These are phyloP conservation scores for Smutsia gigantea DNA, from an alignment of 2,797 vertebrate genomes.

Conservation along the genomic window DNA sequence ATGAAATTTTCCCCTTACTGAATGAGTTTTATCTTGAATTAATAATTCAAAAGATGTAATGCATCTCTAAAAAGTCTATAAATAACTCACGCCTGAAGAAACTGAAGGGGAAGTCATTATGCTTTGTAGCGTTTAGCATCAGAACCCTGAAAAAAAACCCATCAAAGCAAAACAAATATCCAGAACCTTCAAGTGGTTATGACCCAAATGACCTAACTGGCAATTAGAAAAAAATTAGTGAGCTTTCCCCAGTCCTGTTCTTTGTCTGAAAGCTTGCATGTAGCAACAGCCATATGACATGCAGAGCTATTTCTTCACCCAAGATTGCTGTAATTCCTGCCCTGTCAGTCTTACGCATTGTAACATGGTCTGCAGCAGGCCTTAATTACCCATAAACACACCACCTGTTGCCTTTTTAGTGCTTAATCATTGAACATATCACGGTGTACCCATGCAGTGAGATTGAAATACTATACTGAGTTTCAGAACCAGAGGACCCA, in stretches of 20 bases:
- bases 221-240: slow-evolving; percentile 36
- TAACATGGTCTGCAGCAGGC: slow-evolving; percentile 31
- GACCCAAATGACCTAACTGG: slow-evolving; percentile 28
- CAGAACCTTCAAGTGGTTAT: neutral
- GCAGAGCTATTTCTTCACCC: neutral
- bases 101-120: slow-evolving; percentile 53
- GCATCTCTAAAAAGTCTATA: slow-evolving; percentile 50
- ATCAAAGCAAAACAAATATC: neutral
- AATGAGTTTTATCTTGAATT: slow-evolving; percentile 58
- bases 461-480: slow-evolving; percentile 34
- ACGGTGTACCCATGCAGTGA: slow-evolving; percentile 39
- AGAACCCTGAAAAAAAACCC: neutral
- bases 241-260: neutral
- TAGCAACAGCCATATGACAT: neutral
- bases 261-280: slow-evolving; percentile 23
- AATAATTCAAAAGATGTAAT: slow-evolving; percentile 63
- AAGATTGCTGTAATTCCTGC: neutral
- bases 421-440: slow-evolving; percentile 60
- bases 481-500: slow-evolving; percentile 16
- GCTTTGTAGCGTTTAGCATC: neutral
- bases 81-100: slow-evolving; percentile 46
- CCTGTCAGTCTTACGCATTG: neutral
- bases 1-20: slow-evolving; percentile 12
- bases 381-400: slow-evolving; percentile 68
- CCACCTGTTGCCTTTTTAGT: slow-evolving; percentile 61